Evolutionary conservation across 2,888 invertebrate genomes (phyloP).

Genomic region (Serripes groenlandicus): DNA sequence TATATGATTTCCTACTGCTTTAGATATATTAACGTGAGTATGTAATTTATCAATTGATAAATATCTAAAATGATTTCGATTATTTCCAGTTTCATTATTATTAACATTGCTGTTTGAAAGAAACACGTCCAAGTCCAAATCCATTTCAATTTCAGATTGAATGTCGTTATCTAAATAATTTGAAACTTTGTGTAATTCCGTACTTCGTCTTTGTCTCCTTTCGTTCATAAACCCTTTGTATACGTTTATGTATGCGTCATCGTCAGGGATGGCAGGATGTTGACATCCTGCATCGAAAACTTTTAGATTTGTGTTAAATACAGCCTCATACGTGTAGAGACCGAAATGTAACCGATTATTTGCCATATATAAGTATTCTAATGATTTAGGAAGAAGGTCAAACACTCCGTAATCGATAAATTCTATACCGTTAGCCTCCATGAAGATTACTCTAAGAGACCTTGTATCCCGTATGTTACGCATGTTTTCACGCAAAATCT

Average conservation of each 20-base stretch:
- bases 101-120: background rate
- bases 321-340: constrained; percentile 33
- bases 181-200: background rate
- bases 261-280: background rate
- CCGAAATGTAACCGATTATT: constrained; percentile 48
- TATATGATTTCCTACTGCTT: background rate
- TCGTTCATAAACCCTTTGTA: background rate
- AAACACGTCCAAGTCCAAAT: too few species aligned
- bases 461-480: background rate
- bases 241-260: constrained; percentile 1
- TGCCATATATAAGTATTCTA: constrained; percentile 40
- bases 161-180: background rate
- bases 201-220: background rate
- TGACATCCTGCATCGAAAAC: constrained; percentile 50
- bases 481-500: constrained; percentile 32
- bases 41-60: background rate
- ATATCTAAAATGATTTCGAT: background rate
- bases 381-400: constrained; percentile 34
- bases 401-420: constrained; percentile 54
- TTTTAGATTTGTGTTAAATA: constrained; percentile 46
- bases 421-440: constrained; percentile 58
- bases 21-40: background rate
- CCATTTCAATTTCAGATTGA: background rate
- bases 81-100: background rate
- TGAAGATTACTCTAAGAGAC: constrained; percentile 38